A percentile compares a stretch with the other conserved stretches of the same genome.
phyloP scores from a whole-genome alignment of 2,888 invertebrate genomes.

The Cephus nigrinus region DNA sequence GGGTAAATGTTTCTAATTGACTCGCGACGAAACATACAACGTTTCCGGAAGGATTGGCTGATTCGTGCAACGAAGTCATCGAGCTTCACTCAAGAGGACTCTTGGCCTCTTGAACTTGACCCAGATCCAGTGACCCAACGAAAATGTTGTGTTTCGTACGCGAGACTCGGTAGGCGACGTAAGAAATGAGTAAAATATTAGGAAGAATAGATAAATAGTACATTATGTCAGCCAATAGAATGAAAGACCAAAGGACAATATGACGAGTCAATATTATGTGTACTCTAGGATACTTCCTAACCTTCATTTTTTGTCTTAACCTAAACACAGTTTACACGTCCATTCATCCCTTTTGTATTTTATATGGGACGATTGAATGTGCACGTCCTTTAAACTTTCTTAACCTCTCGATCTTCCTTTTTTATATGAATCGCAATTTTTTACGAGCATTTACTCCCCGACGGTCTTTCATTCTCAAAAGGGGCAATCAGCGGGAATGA shows the following conservation, averaged over 20 bases:
- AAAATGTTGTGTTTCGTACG: background rate
- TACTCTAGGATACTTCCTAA: background rate
- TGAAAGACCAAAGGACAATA: background rate
- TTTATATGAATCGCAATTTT: background rate
- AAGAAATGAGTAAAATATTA: background rate
- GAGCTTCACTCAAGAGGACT: background rate
- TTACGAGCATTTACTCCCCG: background rate
- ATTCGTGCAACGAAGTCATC: background rate
- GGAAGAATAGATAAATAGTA: background rate
- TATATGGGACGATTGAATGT: background rate
- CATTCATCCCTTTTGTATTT: background rate
- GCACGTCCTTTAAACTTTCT: background rate
- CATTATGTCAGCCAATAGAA: background rate
- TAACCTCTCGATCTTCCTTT: background rate
- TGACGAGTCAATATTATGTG: background rate
- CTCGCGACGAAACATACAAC: background rate
- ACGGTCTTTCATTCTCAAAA: background rate
- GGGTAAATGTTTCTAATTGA: background rate
- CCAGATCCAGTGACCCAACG: background rate
- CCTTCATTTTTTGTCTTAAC: background rate
- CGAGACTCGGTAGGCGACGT: background rate
- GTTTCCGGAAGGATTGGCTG: background rate
- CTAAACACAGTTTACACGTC: background rate
- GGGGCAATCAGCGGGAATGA: background rate
- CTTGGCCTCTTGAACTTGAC: background rate